Evolutionary conservation across 2,113 vertebrate species (phyloP).

Genomic region (Lycocorax pyrrhopterus): DNA sequence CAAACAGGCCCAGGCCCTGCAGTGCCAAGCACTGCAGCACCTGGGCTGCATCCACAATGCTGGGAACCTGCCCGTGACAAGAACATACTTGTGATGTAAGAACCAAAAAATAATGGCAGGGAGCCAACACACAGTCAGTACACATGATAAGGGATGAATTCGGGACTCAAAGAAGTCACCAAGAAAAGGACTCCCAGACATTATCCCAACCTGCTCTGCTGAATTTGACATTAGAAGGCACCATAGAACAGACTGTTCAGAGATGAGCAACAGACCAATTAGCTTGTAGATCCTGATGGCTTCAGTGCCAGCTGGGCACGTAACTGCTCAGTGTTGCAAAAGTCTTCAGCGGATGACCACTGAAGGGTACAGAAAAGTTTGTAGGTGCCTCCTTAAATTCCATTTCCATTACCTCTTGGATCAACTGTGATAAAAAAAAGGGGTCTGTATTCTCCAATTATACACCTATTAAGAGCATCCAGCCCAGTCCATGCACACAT

Average conservation of each 20-base stretch:
- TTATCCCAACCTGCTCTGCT: not conserved
- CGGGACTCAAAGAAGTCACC: not conserved
- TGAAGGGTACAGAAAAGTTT: not conserved
- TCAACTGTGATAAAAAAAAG: not conserved
- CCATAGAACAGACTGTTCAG: not conserved
- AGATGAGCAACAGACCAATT: not conserved
- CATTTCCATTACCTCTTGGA: not conserved
- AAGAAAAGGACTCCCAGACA: not conserved
- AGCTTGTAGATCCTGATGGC: not conserved
- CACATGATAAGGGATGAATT: not conserved
- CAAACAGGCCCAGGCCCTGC: not conserved
- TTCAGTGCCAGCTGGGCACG: not conserved
- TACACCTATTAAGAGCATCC: not conserved
- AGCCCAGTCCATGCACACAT: not conserved
- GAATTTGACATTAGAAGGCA: not conserved
- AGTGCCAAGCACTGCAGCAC: not conserved
- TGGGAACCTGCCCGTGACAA: not conserved
- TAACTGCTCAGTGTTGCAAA: not conserved
- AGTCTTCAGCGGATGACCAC: not conserved
- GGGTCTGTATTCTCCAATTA: not conserved
- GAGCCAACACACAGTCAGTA: not conserved
- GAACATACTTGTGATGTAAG: not conserved
- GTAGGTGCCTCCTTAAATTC: not conserved
- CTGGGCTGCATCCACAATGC: not conserved
- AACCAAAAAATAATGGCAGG: not conserved